phyloP scores from a whole-genome alignment of 2,888 invertebrate species.

The Folsomia candida region DNA sequence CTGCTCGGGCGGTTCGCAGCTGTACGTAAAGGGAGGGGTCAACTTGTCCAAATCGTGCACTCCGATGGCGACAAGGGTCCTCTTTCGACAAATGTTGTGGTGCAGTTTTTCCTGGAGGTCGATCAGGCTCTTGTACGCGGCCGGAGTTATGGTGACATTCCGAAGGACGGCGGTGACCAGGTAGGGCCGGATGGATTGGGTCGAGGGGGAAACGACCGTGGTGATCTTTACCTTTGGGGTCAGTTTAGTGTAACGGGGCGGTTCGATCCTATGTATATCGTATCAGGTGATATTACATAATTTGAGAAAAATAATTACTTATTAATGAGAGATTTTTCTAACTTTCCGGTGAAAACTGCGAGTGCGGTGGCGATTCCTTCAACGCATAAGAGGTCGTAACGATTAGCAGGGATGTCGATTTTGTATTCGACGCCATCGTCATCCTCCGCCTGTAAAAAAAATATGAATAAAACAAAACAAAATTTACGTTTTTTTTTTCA shows the following conservation, averaged over 20 bases:
- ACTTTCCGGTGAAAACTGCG: slow-evolving; percentile 82
- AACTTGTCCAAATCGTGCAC: slow-evolving; percentile 95
- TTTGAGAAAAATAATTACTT: no score
- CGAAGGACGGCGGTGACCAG: slow-evolving; percentile 89
- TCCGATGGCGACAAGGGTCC: slow-evolving; percentile 89
- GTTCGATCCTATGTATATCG: slow-evolving; percentile 13
- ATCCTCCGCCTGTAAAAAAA: slow-evolving; percentile 4
- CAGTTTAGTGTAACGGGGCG: slow-evolving; percentile 65
- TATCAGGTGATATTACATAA: no score
- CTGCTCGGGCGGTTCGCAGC: slow-evolving; percentile 75
- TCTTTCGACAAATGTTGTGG: slow-evolving; percentile 92
- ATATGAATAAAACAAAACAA: not conserved
- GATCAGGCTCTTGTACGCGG: slow-evolving; percentile 56
- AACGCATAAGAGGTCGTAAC: slow-evolving; percentile 92
- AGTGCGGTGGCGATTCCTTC: slow-evolving; percentile 88
- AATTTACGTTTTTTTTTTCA: slow-evolving; percentile 43
- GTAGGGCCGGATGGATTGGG: slow-evolving; percentile 59
- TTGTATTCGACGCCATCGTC: slow-evolving; percentile 61
- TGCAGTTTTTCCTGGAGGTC: slow-evolving; percentile 81
- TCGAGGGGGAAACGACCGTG: slow-evolving; percentile 5
- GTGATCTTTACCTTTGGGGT: slow-evolving; percentile 55
- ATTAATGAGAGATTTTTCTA: no score
- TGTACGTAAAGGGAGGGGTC: slow-evolving; percentile 87
- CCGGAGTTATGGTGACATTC: slow-evolving; percentile 74
- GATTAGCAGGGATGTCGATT: slow-evolving; percentile 96